Percentiles rank a stretch among this genome's conserved stretches.
Conservation (phyloP, 2,797 vertebrate species). For the Dicrostonyx torquatus region DNA sequence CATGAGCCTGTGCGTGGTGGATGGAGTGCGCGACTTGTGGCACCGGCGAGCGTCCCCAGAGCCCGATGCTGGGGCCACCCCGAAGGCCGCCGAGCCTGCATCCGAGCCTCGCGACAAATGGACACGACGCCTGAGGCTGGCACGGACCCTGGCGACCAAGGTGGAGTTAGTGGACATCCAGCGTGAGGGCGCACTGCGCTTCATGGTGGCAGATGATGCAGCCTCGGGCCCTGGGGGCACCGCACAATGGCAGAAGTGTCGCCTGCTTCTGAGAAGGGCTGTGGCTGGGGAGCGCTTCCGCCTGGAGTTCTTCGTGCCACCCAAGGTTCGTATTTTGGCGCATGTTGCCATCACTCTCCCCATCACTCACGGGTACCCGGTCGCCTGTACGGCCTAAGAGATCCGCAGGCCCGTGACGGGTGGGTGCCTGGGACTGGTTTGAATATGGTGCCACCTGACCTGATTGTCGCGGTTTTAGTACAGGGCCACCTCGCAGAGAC, state of each 20-base stretch:
- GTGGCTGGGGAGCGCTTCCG: constrained; percentile 94
- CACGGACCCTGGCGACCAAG: constrained; percentile 91
- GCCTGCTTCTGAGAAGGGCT: constrained; percentile 93
- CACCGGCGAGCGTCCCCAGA: constrained; percentile 94
- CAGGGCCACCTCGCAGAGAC: background rate
- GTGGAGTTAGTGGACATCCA: constrained; percentile 96
- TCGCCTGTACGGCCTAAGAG: background rate
- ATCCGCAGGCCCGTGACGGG: background rate
- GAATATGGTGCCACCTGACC: background rate
- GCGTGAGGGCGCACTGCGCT: constrained; percentile 94
- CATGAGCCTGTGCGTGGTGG: constrained; percentile 98
- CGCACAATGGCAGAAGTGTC: constrained; percentile 97
- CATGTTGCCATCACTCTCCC: background rate
- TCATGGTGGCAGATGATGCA: constrained; percentile 97
- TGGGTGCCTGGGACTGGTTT: background rate
- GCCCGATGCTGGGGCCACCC: constrained; percentile 82
- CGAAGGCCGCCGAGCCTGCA: constrained; percentile 75
- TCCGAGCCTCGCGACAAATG: constrained; percentile 84
- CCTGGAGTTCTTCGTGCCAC: constrained; percentile 97
- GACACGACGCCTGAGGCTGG: constrained; percentile 87
- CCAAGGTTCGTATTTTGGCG: constrained; percentile 90
- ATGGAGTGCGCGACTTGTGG: constrained; percentile 97
- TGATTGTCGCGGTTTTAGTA: background rate
- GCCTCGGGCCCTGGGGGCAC: constrained; percentile 93
- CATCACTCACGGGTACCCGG: background rate